Base-by-base conservation (phyloP, 2,888 invertebrate species). In the Fabriciana adippe region DNA sequence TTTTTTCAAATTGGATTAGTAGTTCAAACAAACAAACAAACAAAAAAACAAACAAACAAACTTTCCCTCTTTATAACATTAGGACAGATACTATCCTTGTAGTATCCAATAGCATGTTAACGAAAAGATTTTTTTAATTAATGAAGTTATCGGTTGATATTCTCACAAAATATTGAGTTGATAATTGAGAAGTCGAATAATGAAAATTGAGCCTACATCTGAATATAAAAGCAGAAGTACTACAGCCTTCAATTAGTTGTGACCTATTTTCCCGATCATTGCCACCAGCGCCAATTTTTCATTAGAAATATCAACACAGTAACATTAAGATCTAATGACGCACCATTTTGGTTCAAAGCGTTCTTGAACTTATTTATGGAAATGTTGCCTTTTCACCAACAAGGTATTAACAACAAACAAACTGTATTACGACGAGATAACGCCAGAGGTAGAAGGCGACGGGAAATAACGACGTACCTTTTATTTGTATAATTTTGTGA, bases 351-450 rank as follows among this genome's bases (percentile, higher is more conserved):
- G 64, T 67, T 70, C 66, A 71, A 70, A 65, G 63, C 62, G 65
- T 55, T 69, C 62, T 75, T 74, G 73, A 70, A 71, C 71, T 72
- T 73, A 74, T 76, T 76, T 71, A 68, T 70, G 71, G 65, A 67
- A 70, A 68, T 61, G 68, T 71, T 69, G 56, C 55, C 64, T 53
- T 63, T 59, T 70, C 66, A 67, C 50, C 56, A 35, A 6, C 16
- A 47, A 57, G 26, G 11, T 41, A 54, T 57, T 6, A 47, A n/a
- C n/a, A 15, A 61, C 45, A 47, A 53, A 15, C 45, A 15, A 18
- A 54, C 59, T 26, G 31, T 35, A 18, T 48, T 18, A 45, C 16
- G 16, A 55, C 13, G 35, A 55, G 11, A 13, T 16, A 55, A n/a
- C n/a, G n/a, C 31, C 35, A n/a, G 8, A 21, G 8, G 13, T 53